These are phyloP conservation scores for Nicator chloris DNA, from an alignment of 2,113 vertebrate species.

Conservation along the genomic window DNA sequence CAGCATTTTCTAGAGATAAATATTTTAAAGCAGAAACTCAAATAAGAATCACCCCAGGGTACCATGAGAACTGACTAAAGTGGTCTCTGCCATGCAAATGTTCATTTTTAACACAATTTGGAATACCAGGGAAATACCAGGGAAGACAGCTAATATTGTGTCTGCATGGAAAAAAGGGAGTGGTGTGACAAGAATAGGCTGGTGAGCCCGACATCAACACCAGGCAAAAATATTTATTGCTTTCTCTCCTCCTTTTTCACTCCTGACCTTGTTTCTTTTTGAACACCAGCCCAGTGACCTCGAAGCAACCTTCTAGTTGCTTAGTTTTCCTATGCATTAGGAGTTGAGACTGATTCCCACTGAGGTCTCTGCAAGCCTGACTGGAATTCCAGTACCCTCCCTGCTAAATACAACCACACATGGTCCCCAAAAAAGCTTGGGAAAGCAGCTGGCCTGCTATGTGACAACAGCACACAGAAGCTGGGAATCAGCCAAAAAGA, in stretches of 20 bases:
- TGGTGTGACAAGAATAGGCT: slow-evolving; percentile 23
- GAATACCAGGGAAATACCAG: slow-evolving; percentile 35
- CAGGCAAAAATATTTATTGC: background rate
- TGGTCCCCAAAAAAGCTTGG: background rate
- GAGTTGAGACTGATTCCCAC: background rate
- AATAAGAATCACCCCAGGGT: background rate
- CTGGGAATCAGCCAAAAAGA: background rate
- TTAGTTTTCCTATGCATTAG: background rate
- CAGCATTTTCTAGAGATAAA: background rate
- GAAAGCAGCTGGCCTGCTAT: slow-evolving; percentile 27
- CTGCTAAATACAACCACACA: background rate
- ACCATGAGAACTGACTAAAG: background rate
- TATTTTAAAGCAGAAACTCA: background rate
- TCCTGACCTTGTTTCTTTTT: slow-evolving; percentile 14
- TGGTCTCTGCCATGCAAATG: background rate
- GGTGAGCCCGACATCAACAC: background rate
- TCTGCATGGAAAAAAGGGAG: background rate
- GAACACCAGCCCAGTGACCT: background rate
- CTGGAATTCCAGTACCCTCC: slow-evolving; percentile 1
- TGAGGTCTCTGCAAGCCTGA: background rate
- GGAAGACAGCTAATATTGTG: background rate
- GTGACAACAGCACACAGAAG: background rate
- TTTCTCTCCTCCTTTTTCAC: background rate
- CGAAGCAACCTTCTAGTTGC: background rate
- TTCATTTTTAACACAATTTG: background rate